A percentile compares a stretch with the other conserved stretches of the same genome.
Conservation (phyloP, 1,140 invertebrate genomes). For the Eumeta japonica region DNA sequence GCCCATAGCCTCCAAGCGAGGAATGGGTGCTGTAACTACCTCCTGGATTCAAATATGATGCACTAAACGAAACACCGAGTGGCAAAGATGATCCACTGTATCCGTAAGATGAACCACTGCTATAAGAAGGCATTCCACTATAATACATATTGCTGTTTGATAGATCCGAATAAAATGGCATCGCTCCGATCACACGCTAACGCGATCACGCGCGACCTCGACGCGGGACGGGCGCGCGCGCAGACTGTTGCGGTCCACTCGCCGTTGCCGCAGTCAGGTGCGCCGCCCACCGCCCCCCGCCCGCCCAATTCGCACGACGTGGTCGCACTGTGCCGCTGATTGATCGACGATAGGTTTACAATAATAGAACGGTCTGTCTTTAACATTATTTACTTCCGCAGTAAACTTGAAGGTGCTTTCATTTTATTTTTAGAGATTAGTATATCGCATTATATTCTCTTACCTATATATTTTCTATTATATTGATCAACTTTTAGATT, state of each 20-base stretch:
- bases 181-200: slow-evolving; percentile 19
- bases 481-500: no score
- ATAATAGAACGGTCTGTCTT: slow-evolving; percentile 31
- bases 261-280: no score
- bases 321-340: slow-evolving; percentile 37
- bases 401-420: no score
- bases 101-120: slow-evolving; percentile 16
- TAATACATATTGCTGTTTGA: slow-evolving; percentile 58
- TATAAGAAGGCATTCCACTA: slow-evolving; percentile 42
- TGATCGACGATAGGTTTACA: slow-evolving; percentile 40
- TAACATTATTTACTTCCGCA: slow-evolving; percentile 13
- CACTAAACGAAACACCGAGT: slow-evolving; percentile 44
- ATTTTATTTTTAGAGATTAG: no score
- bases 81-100: slow-evolving; percentile 31
- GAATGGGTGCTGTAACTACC: slow-evolving; percentile 61
- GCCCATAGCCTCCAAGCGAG: slow-evolving; percentile 49
- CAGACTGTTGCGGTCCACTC: slow-evolving; percentile 24
- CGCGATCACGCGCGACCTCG: slow-evolving; percentile 17
- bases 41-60: slow-evolving; percentile 48
- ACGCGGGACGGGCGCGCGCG: slow-evolving; percentile 23
- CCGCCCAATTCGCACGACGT: slow-evolving; percentile 2
- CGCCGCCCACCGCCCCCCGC: no score
- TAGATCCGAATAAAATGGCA: slow-evolving; percentile 62
- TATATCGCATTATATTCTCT: no score
- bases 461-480: no score